These are phyloP conservation scores for Ennomos fuscantarius DNA, from an alignment of 2,888 invertebrate genomes.

Conservation along the genomic window DNA sequence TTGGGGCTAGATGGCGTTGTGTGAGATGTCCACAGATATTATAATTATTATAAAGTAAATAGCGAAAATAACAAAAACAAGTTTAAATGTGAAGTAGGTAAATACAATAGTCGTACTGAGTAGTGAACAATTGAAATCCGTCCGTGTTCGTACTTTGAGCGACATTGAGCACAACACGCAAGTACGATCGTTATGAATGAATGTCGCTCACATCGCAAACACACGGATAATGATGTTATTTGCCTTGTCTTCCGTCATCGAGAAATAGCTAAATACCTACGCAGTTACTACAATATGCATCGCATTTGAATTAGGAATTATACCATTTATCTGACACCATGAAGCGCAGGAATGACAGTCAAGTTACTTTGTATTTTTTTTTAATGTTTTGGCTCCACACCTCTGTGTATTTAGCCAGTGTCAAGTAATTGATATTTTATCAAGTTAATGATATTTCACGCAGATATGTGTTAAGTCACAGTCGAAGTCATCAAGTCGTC, in stretches of 20 bases:
- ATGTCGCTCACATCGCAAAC: constrained; percentile 59
- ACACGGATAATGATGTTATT: constrained; percentile 77
- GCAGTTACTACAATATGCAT: constrained; percentile 21
- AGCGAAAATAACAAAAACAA: constrained; percentile 21
- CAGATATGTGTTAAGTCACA: no score
- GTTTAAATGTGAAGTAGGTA: constrained; percentile 21
- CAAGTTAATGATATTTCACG: no score
- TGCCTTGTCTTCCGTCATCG: constrained; percentile 75
- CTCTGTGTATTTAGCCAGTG: no score
- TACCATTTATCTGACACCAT: background rate
- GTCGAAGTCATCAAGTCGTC: no score
- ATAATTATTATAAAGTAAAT: no score
- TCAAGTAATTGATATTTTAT: no score
- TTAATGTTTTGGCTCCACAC: no score
- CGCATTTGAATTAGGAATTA: constrained; percentile 2
- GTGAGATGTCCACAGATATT: no score
- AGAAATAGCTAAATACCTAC: constrained; percentile 51
- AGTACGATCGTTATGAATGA: constrained; percentile 74
- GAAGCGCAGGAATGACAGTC: constrained; percentile 1
- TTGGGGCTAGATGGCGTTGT: no score
- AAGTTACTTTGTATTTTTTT: no score
- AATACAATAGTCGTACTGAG: constrained; percentile 17
- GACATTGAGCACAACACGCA: constrained; percentile 76
- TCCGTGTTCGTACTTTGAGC: constrained; percentile 55
- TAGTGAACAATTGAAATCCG: constrained; percentile 40